A percentile compares a stretch with the other conserved stretches of the same genome.
Evolutionary conservation across 2,113 vertebrate genomes (phyloP).

Genomic region (Herpailurus yagouaroundi): DNA sequence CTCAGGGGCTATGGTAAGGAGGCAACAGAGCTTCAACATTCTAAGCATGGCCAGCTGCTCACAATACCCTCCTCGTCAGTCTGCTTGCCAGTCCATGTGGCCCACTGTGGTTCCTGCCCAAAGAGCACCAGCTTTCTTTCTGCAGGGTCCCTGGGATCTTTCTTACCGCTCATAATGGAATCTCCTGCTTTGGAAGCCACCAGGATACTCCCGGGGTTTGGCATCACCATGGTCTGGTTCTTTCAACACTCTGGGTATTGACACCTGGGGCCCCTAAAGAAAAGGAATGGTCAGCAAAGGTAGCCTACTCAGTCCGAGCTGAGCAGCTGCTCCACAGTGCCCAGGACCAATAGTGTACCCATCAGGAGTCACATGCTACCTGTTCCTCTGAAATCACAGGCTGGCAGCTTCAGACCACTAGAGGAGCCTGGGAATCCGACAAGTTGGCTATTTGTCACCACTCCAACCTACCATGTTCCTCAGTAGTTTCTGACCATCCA

Average conservation of each 20-base stretch:
- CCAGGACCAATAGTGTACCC: not conserved
- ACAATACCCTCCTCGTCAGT: not conserved
- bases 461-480: not conserved
- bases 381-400: not conserved
- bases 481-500: not conserved
- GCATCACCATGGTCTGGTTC: not conserved
- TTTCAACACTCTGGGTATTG: not conserved
- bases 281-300: not conserved
- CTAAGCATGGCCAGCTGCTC: not conserved
- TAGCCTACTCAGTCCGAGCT: not conserved
- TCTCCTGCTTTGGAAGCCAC: not conserved
- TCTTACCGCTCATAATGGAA: slow-evolving; percentile 35
- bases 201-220: not conserved
- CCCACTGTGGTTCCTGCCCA: not conserved
- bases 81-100: not conserved
- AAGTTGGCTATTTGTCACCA: not conserved
- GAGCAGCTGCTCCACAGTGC: not conserved
- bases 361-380: rapidly evolving
- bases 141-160: too few species aligned
- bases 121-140: not conserved
- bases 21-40: not conserved
- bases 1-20: not conserved
- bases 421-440: not conserved
- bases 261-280: not conserved
- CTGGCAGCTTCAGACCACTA: not conserved